These are phyloP conservation scores for Chamaedrilus cognettii DNA, from an alignment of 2,888 invertebrate species.

Conservation along the genomic window DNA sequence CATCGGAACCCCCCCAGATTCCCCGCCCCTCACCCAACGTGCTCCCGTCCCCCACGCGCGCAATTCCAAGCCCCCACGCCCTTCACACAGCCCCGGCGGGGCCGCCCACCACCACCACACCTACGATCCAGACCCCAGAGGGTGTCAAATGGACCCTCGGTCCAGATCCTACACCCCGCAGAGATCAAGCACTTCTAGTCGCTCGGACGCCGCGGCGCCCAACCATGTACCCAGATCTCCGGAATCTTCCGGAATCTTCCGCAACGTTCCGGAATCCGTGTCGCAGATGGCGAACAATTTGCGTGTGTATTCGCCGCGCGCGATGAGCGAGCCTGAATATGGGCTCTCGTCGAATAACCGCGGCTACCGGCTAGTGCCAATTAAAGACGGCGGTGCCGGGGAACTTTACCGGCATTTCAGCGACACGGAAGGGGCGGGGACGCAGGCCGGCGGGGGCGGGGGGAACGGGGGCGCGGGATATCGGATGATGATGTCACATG, in stretches of 20 bases:
- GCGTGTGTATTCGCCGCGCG: slow-evolving; percentile 32
- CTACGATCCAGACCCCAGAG: neutral
- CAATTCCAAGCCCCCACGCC: too few relatives aligned
- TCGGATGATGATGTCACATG: slow-evolving; percentile 31
- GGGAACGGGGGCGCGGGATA: slow-evolving; percentile 23
- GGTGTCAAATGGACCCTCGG: too few relatives aligned
- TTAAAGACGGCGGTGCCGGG: slow-evolving; percentile 29
- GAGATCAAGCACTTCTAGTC: too few relatives aligned
- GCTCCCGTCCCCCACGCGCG: too few relatives aligned
- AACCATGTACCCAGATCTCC: too few relatives aligned
- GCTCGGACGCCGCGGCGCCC: too few relatives aligned
- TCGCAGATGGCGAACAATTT: slow-evolving; percentile 24
- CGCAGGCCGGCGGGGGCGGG: too few relatives aligned
- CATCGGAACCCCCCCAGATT: slow-evolving; percentile 48
- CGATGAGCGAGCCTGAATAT: slow-evolving; percentile 40
- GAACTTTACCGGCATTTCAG: slow-evolving; percentile 33
- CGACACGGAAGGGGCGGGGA: slow-evolving; percentile 40
- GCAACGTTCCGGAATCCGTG: slow-evolving; percentile 31
- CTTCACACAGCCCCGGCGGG: too few relatives aligned
- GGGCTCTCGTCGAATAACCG: slow-evolving; percentile 40
- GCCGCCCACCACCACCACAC: neutral
- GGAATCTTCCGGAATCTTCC: too few relatives aligned
- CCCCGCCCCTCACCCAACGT: slow-evolving; percentile 31
- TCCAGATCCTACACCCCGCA: too few relatives aligned
- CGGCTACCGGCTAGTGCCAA: slow-evolving; percentile 37